Evolutionary conservation across 2,797 vertebrate genomes (phyloP).

Genomic region (Cossypha heuglini): DNA sequence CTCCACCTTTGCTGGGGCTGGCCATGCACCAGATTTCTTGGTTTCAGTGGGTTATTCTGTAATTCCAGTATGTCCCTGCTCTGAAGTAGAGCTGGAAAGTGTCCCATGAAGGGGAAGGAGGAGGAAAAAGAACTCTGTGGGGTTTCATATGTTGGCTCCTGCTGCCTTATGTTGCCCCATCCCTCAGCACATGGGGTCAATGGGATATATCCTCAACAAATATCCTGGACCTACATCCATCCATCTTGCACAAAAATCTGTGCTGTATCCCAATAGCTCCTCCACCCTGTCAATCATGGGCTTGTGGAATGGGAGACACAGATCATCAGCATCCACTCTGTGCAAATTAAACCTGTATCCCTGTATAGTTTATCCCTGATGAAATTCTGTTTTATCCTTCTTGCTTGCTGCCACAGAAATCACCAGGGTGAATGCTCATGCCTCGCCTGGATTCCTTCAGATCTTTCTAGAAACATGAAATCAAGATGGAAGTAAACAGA

Average conservation of each 20-base stretch:
- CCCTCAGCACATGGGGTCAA: background rate
- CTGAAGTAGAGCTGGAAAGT: background rate
- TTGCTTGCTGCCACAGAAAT: background rate
- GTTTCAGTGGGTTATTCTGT: slow-evolving; percentile 20
- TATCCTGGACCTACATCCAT: background rate
- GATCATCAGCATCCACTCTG: background rate
- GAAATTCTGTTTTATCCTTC: background rate
- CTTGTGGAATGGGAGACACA: background rate
- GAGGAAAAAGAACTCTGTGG: background rate
- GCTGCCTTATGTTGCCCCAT: background rate
- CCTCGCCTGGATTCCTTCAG: background rate
- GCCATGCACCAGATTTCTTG: slow-evolving; percentile 27
- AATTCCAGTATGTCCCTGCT: background rate
- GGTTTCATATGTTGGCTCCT: background rate
- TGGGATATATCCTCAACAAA: background rate
- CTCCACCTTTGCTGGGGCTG: slow-evolving; percentile 31
- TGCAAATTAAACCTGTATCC: background rate
- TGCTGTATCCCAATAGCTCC: background rate
- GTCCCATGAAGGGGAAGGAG: background rate
- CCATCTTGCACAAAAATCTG: background rate
- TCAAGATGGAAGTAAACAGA: background rate
- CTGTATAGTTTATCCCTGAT: background rate
- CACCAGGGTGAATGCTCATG: background rate
- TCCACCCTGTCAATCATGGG: fast-evolving
- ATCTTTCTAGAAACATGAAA: background rate